Evolutionary conservation across 2,888 invertebrate species (phyloP).

Genomic region (Eremobia ochroleuca): DNA sequence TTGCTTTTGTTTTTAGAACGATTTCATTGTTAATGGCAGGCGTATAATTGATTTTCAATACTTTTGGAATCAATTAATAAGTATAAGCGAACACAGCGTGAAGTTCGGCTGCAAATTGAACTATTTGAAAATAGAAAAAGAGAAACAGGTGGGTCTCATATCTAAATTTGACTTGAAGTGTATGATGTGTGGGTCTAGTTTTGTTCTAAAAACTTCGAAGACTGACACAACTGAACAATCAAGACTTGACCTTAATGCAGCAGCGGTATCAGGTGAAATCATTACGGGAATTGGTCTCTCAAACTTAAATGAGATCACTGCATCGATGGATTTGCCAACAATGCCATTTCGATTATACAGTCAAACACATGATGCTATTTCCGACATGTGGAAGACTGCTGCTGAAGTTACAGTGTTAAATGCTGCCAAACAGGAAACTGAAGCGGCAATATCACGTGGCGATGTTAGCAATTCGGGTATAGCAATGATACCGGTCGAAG

Average conservation of each 20-base stretch:
- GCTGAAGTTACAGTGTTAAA: neutral
- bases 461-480: too few relatives aligned
- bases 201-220: slow-evolving; percentile 10
- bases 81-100: neutral
- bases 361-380: slow-evolving; percentile 8
- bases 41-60: slow-evolving; percentile 4
- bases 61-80: slow-evolving; percentile 17
- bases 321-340: slow-evolving; percentile 18
- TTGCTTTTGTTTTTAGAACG: neutral
- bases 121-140: slow-evolving; percentile 1
- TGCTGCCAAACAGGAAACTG: too few relatives aligned
- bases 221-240: neutral
- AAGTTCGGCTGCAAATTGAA: slow-evolving; percentile 17
- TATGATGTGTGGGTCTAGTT: slow-evolving; percentile 14
- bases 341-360: slow-evolving; percentile 8
- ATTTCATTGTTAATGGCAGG: neutral
- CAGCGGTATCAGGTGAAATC: slow-evolving; percentile 9
- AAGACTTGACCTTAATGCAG: neutral
- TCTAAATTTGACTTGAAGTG: slow-evolving; percentile 13
- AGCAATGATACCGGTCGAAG: too few relatives aligned
- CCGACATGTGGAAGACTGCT: slow-evolving; percentile 17
- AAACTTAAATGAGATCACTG: slow-evolving; percentile 9
- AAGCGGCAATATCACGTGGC: too few relatives aligned
- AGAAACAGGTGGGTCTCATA: slow-evolving; percentile 6
- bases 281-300: slow-evolving; percentile 15